These are phyloP conservation scores for Manis pentadactyla DNA, from an alignment of 2,797 vertebrate genomes.

Conservation along the genomic window DNA sequence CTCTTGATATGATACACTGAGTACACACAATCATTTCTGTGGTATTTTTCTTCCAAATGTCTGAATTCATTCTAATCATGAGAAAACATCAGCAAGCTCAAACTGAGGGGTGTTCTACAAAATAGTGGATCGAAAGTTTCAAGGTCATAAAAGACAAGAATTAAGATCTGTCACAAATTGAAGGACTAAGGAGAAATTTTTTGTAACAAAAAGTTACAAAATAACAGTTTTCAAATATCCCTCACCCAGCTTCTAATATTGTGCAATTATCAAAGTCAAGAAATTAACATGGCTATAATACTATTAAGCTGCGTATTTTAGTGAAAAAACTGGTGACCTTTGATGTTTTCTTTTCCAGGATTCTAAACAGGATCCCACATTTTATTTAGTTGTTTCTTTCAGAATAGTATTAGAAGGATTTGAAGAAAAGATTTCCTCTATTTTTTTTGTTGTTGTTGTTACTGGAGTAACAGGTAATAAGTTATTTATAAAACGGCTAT, in stretches of 20 bases:
- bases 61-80: background rate
- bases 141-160: background rate
- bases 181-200: background rate
- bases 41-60: background rate
- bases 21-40: background rate
- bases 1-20: background rate
- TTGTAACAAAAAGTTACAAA: background rate
- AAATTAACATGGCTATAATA: background rate
- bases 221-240: background rate
- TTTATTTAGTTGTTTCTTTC: conserved; percentile 13
- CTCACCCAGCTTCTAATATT: background rate
- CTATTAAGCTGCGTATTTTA: background rate
- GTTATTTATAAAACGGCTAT: background rate
- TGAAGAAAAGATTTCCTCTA: background rate
- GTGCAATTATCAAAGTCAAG: background rate
- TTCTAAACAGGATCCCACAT: background rate
- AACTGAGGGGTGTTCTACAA: background rate
- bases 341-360: background rate
- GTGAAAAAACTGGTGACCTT: conserved; percentile 19
- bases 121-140: background rate
- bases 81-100: background rate
- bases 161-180: background rate
- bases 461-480: background rate
- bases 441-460: conserved; percentile 31
- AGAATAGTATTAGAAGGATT: background rate